phyloP scores from a whole-genome alignment of 2,797 vertebrate species.

The Anguilla megastoma region DNA sequence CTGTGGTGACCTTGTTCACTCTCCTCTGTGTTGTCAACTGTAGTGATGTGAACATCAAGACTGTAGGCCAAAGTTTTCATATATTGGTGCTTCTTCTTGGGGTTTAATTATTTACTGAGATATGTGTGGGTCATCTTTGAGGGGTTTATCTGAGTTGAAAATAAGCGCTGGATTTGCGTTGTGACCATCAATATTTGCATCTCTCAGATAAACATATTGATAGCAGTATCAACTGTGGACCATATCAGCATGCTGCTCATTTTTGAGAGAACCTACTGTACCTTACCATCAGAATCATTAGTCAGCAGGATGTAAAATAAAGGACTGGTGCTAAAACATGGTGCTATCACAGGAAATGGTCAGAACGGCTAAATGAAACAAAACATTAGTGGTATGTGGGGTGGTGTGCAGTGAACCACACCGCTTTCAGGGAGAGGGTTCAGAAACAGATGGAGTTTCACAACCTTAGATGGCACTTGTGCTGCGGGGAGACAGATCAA shows the following conservation, averaged over 20 bases:
- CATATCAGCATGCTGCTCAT: conserved; percentile 1
- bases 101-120: neutral
- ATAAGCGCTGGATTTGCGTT: neutral
- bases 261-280: neutral
- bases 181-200: conserved; percentile 29
- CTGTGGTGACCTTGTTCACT: neutral
- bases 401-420: neutral
- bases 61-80: neutral
- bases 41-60: neutral
- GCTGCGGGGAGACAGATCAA: neutral
- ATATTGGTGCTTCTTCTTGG: neutral
- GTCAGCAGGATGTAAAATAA: neutral
- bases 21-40: neutral
- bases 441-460: neutral
- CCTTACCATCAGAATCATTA: neutral
- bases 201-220: conserved; percentile 15
- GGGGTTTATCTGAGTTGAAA: neutral
- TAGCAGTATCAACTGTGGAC: neutral
- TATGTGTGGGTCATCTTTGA: neutral
- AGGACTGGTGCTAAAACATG: neutral
- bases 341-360: conserved; percentile 3
- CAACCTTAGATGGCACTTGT: neutral
- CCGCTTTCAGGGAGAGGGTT: neutral
- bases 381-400: neutral
- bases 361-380: neutral